Evolutionary conservation across 2,113 vertebrate genomes (phyloP).

Genomic region (Mastomys coucha): DNA sequence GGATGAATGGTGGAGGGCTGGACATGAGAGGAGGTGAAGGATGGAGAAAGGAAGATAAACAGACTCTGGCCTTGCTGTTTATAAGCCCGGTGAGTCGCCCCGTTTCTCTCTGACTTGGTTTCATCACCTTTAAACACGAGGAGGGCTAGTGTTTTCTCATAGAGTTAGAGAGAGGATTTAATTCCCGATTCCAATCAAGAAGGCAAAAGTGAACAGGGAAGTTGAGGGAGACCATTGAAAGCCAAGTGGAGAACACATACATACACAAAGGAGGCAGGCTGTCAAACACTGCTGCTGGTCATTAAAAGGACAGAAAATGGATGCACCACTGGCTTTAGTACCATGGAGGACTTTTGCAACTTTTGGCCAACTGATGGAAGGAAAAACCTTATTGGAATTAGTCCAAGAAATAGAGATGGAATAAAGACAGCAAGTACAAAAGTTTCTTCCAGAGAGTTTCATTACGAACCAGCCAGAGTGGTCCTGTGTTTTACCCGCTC

Average conservation of each 20-base stretch:
- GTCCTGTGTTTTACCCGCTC: neutral
- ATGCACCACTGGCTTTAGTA: neutral
- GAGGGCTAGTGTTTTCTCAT: neutral
- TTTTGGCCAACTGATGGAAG: neutral
- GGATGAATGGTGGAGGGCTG: neutral
- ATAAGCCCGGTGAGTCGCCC: neutral
- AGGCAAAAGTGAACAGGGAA: neutral
- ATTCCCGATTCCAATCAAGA: neutral
- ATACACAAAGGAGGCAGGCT: neutral
- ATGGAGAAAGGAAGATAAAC: neutral
- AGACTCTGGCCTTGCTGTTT: conserved; percentile 16
- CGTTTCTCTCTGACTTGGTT: neutral
- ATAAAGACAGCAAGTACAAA: neutral
- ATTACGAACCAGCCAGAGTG: neutral
- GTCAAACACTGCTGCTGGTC: neutral
- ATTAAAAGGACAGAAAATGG: neutral
- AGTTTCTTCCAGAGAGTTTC: neutral
- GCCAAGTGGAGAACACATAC: neutral
- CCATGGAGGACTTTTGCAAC: neutral
- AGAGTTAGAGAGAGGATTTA: conserved; percentile 2
- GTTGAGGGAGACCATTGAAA: neutral
- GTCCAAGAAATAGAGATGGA: neutral
- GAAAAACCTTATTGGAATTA: neutral
- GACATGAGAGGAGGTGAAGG: neutral
- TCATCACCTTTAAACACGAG: neutral